Evolutionary conservation across 2,888 invertebrate genomes (phyloP).

Genomic region (Lasioglossum pauxillum): DNA sequence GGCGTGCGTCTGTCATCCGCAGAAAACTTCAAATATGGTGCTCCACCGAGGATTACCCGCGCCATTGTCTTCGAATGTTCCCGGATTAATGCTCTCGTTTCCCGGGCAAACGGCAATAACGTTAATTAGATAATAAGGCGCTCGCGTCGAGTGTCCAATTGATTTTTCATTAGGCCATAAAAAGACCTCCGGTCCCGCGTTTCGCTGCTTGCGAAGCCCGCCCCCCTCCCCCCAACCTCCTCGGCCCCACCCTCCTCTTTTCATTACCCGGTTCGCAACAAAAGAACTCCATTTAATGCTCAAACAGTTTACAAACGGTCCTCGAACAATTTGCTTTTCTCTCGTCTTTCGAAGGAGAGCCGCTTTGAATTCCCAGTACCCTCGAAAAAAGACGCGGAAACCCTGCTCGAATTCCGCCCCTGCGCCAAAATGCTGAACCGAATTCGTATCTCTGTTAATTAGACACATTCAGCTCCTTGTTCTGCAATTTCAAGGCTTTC

Average conservation of each 20-base stretch:
- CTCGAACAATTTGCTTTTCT: conserved; percentile 25
- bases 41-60: not conserved
- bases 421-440: not conserved
- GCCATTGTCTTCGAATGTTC: conserved; percentile 13
- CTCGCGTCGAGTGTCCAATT: conserved; percentile 22
- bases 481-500: not conserved
- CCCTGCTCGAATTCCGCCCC: not conserved
- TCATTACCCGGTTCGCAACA: not conserved
- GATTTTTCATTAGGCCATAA: conserved; percentile 43
- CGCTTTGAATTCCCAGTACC: not conserved
- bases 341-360: not conserved
- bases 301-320: conserved; percentile 15
- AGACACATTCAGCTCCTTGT: not conserved
- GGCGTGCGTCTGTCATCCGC: not conserved
- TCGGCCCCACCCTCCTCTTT: not conserved
- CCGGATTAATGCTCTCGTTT: conserved; percentile 20
- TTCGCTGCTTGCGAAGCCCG: not conserved
- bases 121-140: conserved; percentile 38
- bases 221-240: not conserved
- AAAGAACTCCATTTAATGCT: conserved; percentile 18
- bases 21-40: conserved; percentile 13
- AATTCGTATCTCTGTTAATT: not conserved
- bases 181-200: not conserved
- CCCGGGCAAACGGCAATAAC: conserved; percentile 7
- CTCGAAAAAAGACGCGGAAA: conserved; percentile 4